Base-by-base conservation (phyloP, 2,888 invertebrate species). In the Cantharis flavilabris region DNA sequence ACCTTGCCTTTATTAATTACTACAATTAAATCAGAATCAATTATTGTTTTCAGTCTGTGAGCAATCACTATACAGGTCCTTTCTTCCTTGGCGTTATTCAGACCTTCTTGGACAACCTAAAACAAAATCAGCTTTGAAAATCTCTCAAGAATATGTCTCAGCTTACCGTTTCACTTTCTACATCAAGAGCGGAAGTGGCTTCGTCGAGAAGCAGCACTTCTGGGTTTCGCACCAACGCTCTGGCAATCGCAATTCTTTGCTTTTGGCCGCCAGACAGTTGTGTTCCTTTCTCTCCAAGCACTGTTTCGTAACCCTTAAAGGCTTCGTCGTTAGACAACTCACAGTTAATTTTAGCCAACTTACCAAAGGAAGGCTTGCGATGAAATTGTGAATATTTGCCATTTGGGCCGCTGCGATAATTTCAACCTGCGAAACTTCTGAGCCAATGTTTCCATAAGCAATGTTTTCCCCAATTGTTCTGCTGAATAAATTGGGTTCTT, bases 401-500 rank as follows among this genome's bases (percentile, higher is more conserved):
- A 94, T 93, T 84, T 92, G 93, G 0, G 96, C 95, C 0, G 95
- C 94, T 23, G 91, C 90, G 1, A 96, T 93, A 70, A 97, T 91
- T 85, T 97, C 96, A 70, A 92, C 91, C 88, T 92, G 92, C 1
- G 89, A 84, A 0, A 95, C 92, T 3, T 86, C 86, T 11, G 93
- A 88, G 0, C 89, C 88, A 85, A 96, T 96, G 85, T 96, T 95
- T 3, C 98, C 98, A 85, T 98, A 98, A 0, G 95, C 94, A 81
- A 98, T 98, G 87, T 98, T 98, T 82, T 98, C 96, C 0, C 91
- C 92, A 75, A 98, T 96, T 9, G 95, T 95, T 74, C 95, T 91
- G 86, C 97, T 96, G 88, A 98, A 98, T 0, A 98, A 90, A 1
- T 95, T 93, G 2, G 14, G 23, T 65, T 98, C 98, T 89, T 98